phyloP scores from a whole-genome alignment of 2,888 invertebrate species.

The Gastracanthus pulcherrimus region DNA sequence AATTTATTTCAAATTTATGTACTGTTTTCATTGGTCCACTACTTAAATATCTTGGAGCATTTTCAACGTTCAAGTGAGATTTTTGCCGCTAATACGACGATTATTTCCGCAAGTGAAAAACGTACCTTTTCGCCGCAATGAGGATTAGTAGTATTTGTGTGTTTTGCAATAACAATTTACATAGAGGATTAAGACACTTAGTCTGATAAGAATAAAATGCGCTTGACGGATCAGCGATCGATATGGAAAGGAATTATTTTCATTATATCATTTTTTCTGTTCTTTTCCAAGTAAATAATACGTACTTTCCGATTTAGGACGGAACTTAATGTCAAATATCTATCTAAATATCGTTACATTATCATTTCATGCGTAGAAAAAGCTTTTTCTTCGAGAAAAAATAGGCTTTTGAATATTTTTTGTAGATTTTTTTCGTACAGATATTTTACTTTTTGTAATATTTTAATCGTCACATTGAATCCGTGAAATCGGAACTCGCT shows the following conservation, averaged over 20 bases:
- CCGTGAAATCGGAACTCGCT: not conserved
- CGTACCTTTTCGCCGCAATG: constrained; percentile 18
- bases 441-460: not conserved
- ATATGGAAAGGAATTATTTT: constrained; percentile 42
- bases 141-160: constrained; percentile 8
- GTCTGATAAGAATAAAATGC: constrained; percentile 45
- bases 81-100: constrained; percentile 12
- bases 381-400: constrained; percentile 26
- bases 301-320: constrained; percentile 53
- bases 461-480: not conserved
- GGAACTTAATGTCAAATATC: constrained; percentile 41
- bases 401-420: constrained; percentile 6
- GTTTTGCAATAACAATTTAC: constrained; percentile 24
- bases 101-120: constrained; percentile 16
- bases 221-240: constrained; percentile 28
- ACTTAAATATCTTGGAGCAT: constrained; percentile 8
- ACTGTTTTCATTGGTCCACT: constrained; percentile 22
- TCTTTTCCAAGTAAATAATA: constrained; percentile 28
- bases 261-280: not conserved
- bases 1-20: too few species aligned
- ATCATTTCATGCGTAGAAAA: constrained; percentile 38
- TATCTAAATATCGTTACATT: constrained; percentile 9
- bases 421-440: not conserved
- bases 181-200: constrained; percentile 46
- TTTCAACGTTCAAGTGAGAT: constrained; percentile 5